Evolutionary conservation across 2,113 vertebrate species (phyloP), one percentile per base, ranked within the genome.

Genomic region (Toxotes chatareus): DNA sequence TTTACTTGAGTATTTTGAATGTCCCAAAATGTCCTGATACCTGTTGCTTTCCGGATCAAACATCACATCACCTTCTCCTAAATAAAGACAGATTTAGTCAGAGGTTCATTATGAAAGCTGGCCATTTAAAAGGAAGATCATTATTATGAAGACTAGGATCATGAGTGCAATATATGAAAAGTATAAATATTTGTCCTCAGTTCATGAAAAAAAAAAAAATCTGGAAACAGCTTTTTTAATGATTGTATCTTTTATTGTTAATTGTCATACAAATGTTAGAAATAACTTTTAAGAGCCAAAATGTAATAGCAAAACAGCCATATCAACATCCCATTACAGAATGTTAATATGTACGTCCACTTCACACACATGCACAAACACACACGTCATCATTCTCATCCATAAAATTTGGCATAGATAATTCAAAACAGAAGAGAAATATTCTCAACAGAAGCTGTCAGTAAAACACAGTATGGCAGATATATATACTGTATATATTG

Each of bases 401-500:
- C 59, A 80, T 65, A 73, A 7, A 59, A 79, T 63, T 81, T 91
- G 89, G 84, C 83, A 82, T 86, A 88, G 70, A 84, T 74, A 44
- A 90, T 61, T 85, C 34, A 82, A 69, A 82, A 88, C 76, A 86
- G 34, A 90, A 91, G 92, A 95, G 88, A 95, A 95, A 95, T 94
- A 93, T 93, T 94, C 95, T 94, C 90, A 89, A 89, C 89, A 85
- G 65, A 57, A 85, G 74, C 87, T 79, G 88, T 90, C 85, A 91
- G 86, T 91, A 84, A 80, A 87, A 80, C 71, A 73, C 85, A 90
- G 84, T 85, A 83, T 42, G 65, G 27, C 71, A 88, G 59, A 87
- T 49, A 69, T 34, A 73, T 81, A 76, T 21, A 56, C 51, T 42
- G 53, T 31, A 10, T 77, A 89, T 77, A 89, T 67, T 70, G 83